Evolutionary conservation across 2,113 vertebrate species (phyloP).

Genomic region (Zosterops lateralis): DNA sequence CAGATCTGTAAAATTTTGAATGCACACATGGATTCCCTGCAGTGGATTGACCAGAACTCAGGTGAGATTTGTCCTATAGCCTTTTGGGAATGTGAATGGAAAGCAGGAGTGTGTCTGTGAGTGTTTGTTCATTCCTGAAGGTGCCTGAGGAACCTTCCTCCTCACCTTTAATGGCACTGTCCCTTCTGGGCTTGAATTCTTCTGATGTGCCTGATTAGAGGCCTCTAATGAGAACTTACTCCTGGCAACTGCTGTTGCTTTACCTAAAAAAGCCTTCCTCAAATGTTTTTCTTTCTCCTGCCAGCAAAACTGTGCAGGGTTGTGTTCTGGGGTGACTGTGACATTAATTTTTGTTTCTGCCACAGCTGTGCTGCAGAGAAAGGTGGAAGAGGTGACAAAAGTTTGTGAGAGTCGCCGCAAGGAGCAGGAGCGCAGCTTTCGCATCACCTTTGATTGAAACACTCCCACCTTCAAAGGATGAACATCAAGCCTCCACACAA

Average conservation of each 20-base stretch:
- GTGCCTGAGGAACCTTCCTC: not conserved
- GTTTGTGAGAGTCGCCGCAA: slow-evolving; percentile 90
- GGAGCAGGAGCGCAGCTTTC: slow-evolving; percentile 91
- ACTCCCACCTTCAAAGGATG: too few species aligned
- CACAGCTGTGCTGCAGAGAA: slow-evolving; percentile 84
- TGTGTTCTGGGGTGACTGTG: not conserved
- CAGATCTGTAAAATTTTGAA: slow-evolving; percentile 98
- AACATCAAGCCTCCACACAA: not conserved
- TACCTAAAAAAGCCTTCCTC: too few species aligned
- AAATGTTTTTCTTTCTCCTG: not conserved
- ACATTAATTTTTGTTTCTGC: not conserved
- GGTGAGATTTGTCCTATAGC: slow-evolving; percentile 48
- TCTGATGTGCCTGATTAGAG: not conserved
- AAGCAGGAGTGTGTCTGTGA: not conserved
- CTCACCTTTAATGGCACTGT: not conserved
- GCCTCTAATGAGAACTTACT: not conserved
- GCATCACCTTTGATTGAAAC: slow-evolving; percentile 82
- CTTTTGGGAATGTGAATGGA: not conserved
- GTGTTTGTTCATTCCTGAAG: not conserved
- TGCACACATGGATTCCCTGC: slow-evolving; percentile 95
- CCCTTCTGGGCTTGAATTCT: not conserved
- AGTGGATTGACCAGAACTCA: slow-evolving; percentile 97
- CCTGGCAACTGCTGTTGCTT: not conserved
- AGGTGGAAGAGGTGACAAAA: slow-evolving; percentile 92
- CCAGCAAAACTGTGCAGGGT: too few species aligned